A percentile compares a stretch with the other conserved stretches of the same genome.
These are phyloP conservation scores for Cichladusa arquata DNA, from an alignment of 2,113 vertebrate genomes.

Conservation along the genomic window DNA sequence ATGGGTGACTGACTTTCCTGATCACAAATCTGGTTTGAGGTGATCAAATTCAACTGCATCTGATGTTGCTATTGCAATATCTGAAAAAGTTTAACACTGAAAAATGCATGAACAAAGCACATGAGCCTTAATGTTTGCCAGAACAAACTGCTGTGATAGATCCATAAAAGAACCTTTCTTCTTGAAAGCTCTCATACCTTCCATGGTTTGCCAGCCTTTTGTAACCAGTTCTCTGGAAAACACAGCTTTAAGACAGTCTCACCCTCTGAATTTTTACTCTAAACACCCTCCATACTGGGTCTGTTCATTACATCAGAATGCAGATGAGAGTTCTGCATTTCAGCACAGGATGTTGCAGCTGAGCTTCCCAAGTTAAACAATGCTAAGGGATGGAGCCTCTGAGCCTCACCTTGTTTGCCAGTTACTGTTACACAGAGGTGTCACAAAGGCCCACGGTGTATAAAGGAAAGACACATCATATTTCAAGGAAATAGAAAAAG, in stretches of 20 bases:
- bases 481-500: neutral
- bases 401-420: neutral
- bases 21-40: neutral
- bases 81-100: neutral
- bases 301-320: neutral
- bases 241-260: neutral
- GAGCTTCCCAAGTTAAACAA: neutral
- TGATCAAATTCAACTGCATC: neutral
- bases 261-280: neutral
- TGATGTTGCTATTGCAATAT: neutral
- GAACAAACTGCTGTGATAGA: neutral
- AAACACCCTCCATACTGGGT: neutral
- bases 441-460: neutral
- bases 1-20: neutral
- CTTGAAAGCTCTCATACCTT: neutral
- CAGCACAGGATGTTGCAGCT: neutral
- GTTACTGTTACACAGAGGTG: neutral
- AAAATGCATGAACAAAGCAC: neutral
- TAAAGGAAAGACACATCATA: neutral
- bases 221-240: neutral
- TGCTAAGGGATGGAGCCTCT: neutral
- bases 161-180: neutral
- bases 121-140: neutral
- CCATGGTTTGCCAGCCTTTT: neutral
- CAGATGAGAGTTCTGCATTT: slow-evolving; percentile 11